Percentiles rank a stretch among this genome's conserved stretches.
phyloP scores from a whole-genome alignment of 2,113 vertebrate genomes.

The Corythaixoides concolor region DNA sequence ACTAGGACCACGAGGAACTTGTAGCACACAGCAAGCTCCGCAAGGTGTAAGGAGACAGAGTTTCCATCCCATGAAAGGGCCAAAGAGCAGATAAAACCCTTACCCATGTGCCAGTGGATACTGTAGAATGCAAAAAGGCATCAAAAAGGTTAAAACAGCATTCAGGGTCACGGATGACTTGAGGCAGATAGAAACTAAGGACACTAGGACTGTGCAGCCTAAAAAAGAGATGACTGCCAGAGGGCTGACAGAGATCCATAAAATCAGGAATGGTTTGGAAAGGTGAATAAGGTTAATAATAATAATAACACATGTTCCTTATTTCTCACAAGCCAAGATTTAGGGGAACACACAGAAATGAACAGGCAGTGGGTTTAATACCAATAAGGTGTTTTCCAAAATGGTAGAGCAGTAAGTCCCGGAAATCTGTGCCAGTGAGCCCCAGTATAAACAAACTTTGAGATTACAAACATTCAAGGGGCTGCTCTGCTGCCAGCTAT shows the following conservation, averaged over 20 bases:
- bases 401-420: background rate
- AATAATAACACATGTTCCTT: background rate
- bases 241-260: background rate
- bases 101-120: background rate
- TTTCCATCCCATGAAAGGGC: background rate
- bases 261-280: background rate
- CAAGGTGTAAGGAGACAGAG: background rate
- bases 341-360: background rate
- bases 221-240: background rate
- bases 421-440: background rate
- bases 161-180: background rate
- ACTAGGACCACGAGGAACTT: background rate
- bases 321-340: background rate
- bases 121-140: background rate
- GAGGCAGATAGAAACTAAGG: background rate
- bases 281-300: background rate
- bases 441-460: background rate
- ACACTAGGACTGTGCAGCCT: background rate
- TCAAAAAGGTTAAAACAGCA: background rate
- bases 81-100: background rate
- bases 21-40: background rate
- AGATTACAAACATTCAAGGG: background rate
- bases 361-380: background rate
- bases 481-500: background rate
- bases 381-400: background rate